phyloP scores from a whole-genome alignment of 2,888 invertebrate genomes.

The Drosophila meridiana region DNA sequence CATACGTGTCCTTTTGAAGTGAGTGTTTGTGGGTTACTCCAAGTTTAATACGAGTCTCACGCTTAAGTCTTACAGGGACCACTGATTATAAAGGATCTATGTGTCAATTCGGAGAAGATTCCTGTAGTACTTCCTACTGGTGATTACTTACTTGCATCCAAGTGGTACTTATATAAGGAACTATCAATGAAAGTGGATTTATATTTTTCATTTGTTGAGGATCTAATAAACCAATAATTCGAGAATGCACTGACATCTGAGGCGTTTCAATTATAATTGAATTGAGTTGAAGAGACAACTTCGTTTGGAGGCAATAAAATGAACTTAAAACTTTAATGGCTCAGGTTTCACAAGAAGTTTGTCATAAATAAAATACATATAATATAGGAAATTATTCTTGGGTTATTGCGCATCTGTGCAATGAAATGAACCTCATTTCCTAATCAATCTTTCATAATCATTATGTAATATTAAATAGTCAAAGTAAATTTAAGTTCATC shows the following conservation, averaged over 20 bases:
- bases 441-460: too few species aligned
- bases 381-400: too few species aligned
- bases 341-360: too few species aligned
- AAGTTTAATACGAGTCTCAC: background rate
- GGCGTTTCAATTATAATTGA: background rate
- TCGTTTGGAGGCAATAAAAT: too few species aligned
- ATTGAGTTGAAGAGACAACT: too few species aligned
- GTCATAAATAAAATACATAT: too few species aligned
- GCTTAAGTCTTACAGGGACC: background rate
- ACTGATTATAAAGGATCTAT: slow-evolving; percentile 3
- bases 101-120: background rate
- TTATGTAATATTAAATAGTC: too few species aligned
- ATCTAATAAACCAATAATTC: background rate
- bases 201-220: slow-evolving; percentile 2
- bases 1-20: slow-evolving; percentile 33
- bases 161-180: background rate
- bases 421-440: too few species aligned
- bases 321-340: too few species aligned
- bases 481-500: too few species aligned
- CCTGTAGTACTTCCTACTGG: slow-evolving; percentile 1
- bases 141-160: background rate
- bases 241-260: background rate
- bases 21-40: slow-evolving; percentile 4
- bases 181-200: background rate
- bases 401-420: too few species aligned